Base-by-base conservation (phyloP, 1,140 invertebrate genomes). In the Dendroctonus ponderosae region DNA sequence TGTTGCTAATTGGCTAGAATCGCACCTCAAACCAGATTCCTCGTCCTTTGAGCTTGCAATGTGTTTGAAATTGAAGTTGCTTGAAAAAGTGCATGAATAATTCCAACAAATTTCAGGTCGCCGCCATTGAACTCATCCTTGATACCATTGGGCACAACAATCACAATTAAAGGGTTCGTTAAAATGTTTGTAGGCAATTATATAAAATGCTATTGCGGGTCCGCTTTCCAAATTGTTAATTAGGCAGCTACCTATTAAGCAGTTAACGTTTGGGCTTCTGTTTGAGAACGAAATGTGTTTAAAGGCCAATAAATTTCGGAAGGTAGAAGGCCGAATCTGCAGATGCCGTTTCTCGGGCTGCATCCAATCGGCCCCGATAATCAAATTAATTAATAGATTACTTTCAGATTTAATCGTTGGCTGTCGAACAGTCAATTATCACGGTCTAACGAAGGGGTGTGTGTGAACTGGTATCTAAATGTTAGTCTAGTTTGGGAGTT, bases 101-200 rank as follows among this genome's bases (percentile, higher is more conserved):
- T 26, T 26, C 26, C 26, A 26, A 2, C 1, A 26, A 26, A 26
- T 26, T 26, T 26, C 26, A 26, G 26, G 26, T 26, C 26, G 26
- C 26, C 26, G 26, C 26, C 26, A 26, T 26, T 26, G 26, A 26
- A 26, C 26, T 26, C 14, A 12, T 37, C 52, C 12, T 54, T 39
- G 38, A 51, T 51, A 51, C 26, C 3, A 2, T 51, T 15, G 2
- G 7, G 7, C n/a, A 51, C 49, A 26, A 51, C 49, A 51, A 53
- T 53, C 51, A 26, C 51, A 53, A 53, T 53, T 53, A 53, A 60
- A 57, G 53, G 53, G 54, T 66, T 66, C 63, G 63, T 66, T 66
- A 66, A 66, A 66, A 66, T 66, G 59, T 66, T 66, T 66, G 63
- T 66, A 66, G 63, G 63, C 63, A 66, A 66, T 66, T 66, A 66